Base-by-base conservation (phyloP, 2,113 vertebrate species). In the Dipodomys merriami region DNA sequence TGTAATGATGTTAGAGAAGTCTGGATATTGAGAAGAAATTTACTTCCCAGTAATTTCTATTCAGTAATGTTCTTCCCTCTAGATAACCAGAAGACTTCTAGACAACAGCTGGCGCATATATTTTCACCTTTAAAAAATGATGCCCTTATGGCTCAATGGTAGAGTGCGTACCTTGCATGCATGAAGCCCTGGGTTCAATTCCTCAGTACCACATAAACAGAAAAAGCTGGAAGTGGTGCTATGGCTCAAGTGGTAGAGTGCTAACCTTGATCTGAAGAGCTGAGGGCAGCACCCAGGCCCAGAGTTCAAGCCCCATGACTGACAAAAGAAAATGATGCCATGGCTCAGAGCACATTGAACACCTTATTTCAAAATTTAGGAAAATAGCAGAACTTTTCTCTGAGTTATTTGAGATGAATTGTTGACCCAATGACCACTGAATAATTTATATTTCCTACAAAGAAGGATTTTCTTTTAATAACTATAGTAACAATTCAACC, bases 81-180 rank as follows among this genome's bases (percentile, higher is more conserved):
- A 91, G 86, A 80, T 64, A 95, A 90, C 44, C 20, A 83, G 35
- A 83, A 94, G 30, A n/a, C 81, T 93, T 95, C 35, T 49, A 77
- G 57, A 71, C 35, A 90, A 78, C 6, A 91, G 46, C 53, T 91
- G 57, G 85, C 29, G 73, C 18, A 6, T 74, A 19, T 74, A 87
- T 11, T 35, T 57, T 39, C 62, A 76, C 35, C 33, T 57, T 79
- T 92, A 86, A 18, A 29, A 77, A 49, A 44, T 27, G 39, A 39
- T 39, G 39, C 39, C 39, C 5, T 39, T 1, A 39, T 39, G 39
- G 39, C 39, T 39, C 39, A 39, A 6, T 39, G 39, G 39, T 39
- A 39, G 39, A 39, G 39, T 39, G 39, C 39, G 5, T 39, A 39
- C 39, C 39, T 39, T 39, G 39, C 39, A 39, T 39, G 39, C 39